Conservation (phyloP, 2,888 invertebrate species). For the Megaustenia siamemsis region DNA sequence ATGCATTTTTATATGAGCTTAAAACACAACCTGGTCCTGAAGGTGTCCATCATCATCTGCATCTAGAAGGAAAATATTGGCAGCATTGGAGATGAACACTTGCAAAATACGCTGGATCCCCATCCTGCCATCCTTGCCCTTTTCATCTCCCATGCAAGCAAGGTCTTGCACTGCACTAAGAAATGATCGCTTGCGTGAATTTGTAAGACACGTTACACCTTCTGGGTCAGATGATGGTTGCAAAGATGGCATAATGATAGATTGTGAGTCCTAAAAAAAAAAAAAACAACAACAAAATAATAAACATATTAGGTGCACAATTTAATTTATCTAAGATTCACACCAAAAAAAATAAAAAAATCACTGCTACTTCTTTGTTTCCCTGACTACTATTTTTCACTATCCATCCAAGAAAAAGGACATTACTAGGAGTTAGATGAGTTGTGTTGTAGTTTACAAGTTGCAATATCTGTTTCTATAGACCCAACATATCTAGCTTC, state of each 20-base stretch:
- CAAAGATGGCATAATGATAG: conserved; percentile 59
- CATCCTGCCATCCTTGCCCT: conserved; percentile 72
- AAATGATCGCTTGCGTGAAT: conserved; percentile 71
- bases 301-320: too few species aligned
- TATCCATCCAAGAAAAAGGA: too few species aligned
- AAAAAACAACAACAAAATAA: conserved; percentile 28
- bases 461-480: too few species aligned
- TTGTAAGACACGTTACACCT: conserved; percentile 50
- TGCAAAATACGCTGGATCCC: conserved; percentile 86
- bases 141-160: conserved; percentile 65
- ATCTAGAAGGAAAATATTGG: conserved; percentile 89
- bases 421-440: too few species aligned
- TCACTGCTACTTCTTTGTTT: too few species aligned
- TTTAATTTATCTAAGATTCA: too few species aligned
- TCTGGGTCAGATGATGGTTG: conserved; percentile 56
- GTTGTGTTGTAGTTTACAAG: too few species aligned
- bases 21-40: conserved; percentile 70
- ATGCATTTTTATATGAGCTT: too few species aligned
- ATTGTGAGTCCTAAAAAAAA: conserved; percentile 65
- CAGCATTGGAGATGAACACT: conserved; percentile 95
- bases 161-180: conserved; percentile 74
- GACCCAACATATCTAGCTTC: too few species aligned
- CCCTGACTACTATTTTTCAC: too few species aligned
- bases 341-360: too few species aligned
- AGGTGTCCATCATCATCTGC: conserved; percentile 66